phyloP scores from a whole-genome alignment of 2,888 invertebrate species.

The Blera fallax region DNA sequence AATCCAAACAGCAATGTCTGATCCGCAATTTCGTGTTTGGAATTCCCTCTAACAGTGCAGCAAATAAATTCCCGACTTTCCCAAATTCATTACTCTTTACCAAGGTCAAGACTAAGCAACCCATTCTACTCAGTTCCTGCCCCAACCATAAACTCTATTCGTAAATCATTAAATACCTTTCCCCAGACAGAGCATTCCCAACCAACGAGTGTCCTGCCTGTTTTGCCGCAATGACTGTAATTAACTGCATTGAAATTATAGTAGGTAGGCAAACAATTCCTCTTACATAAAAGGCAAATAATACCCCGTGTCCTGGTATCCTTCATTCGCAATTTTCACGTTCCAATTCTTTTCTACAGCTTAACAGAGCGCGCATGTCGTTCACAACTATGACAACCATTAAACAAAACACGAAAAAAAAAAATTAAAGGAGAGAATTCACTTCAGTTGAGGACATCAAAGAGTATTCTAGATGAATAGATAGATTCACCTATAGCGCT shows the following conservation, averaged over 20 bases:
- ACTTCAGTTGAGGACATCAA: constrained; percentile 58
- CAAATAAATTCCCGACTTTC: neutral
- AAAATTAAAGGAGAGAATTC: constrained; percentile 4
- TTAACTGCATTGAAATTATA: constrained; percentile 36
- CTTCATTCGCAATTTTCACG: constrained; percentile 11
- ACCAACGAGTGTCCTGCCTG: neutral
- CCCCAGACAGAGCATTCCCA: neutral
- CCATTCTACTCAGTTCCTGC: neutral
- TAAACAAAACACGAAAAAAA: neutral
- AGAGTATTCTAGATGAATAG: constrained; percentile 47
- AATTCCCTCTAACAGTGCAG: neutral
- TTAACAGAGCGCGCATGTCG: constrained; percentile 36
- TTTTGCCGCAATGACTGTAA: constrained; percentile 15
- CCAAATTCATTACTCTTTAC: neutral
- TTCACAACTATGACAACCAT: neutral
- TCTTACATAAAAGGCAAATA: constrained; percentile 7
- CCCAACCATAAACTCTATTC: neutral
- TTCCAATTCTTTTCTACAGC: constrained; percentile 37
- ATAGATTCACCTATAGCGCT: constrained; percentile 21
- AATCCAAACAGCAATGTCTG: neutral
- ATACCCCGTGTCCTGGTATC: neutral
- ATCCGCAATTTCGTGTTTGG: neutral
- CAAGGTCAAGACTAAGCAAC: neutral
- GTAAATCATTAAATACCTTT: neutral
- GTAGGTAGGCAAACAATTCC: neutral